Evolutionary conservation across 2,888 invertebrate genomes (phyloP).

Genomic region (Melangyna quadrimaculata): DNA sequence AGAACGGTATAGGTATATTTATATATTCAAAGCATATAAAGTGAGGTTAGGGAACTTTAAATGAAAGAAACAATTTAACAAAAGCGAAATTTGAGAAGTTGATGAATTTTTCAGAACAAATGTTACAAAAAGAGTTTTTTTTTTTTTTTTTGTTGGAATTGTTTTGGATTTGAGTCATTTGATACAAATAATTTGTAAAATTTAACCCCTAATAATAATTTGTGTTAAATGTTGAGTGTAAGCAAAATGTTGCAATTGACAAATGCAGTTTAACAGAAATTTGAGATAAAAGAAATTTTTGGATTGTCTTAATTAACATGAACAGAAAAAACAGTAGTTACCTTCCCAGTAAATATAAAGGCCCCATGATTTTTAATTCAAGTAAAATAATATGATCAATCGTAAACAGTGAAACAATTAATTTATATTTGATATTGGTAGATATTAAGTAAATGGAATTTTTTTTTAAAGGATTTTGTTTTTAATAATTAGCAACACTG

Average conservation of each 20-base stretch:
- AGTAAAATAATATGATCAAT: no score
- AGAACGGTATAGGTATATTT: background rate
- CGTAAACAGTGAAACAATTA: no score
- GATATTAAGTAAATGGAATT: no score
- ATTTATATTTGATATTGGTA: no score
- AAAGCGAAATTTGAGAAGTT: conserved; percentile 17
- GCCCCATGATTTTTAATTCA: no score
- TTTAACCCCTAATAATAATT: background rate
- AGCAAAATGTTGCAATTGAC: background rate
- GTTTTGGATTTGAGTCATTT: conserved; percentile 1
- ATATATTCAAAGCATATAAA: background rate
- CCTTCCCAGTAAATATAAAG: no score
- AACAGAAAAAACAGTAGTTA: no score
- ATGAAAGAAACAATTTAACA: conserved; percentile 20
- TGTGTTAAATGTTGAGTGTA: background rate
- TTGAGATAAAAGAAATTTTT: background rate
- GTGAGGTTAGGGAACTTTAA: conserved; percentile 35
- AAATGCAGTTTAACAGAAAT: no score
- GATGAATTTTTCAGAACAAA: background rate
- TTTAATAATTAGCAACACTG: no score
- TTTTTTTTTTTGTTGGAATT: background rate
- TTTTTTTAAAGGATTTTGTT: no score
- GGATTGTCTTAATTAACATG: no score
- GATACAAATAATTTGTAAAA: background rate
- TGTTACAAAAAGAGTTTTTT: background rate